Base-by-base conservation (phyloP, 2,113 vertebrate species). In the Ranitomeya variabilis region DNA sequence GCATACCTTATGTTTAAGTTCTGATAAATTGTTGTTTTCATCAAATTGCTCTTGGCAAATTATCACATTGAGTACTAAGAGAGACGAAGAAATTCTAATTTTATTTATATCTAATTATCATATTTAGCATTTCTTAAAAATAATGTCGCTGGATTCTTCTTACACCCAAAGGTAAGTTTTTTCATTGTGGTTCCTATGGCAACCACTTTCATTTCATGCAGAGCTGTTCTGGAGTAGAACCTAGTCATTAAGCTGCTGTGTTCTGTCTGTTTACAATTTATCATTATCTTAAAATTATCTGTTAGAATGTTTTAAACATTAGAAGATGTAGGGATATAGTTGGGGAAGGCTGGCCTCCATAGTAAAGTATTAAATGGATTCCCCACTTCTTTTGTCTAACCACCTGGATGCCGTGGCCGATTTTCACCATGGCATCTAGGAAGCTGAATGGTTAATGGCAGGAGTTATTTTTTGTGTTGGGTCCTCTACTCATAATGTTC, bases 21-120 rank as follows among this genome's bases (percentile, higher is more conserved):
- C 77, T n/a, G 57, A 79, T 79, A 79, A 79, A 79, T 79, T 79
- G 21, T 23, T 78, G 77, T 57, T 79, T 79, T 79, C 77, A 57
- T 57, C 52, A n/a, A n/a, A 79, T n/a, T 55, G 51, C 77, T 79
- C 52, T 14, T 57, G 77, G 77, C 51, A 78, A 16, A 78, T 54
- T 78, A 78, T 55, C 76, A 55, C 9, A 18, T 45, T 55, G 45
- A 78, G 77, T n/a, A 79, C 21, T 57, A 15, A 14, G 23, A 79
- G 51, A 55, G 21, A 79, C 55, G 77, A 79, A 9, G 55, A 78
- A 55, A 52, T n/a, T 54, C 45, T 21, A 78, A 55, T 57, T 79
- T 26, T 79, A 79, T 79, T 79, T 76, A 52, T 76, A 76, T 76
- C 37, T 4, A 52, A 76, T 52, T 76, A 76, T 52, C 73, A 76